phyloP scores from a whole-genome alignment of 1,140 invertebrate genomes.

The Drosophila navojoa region DNA sequence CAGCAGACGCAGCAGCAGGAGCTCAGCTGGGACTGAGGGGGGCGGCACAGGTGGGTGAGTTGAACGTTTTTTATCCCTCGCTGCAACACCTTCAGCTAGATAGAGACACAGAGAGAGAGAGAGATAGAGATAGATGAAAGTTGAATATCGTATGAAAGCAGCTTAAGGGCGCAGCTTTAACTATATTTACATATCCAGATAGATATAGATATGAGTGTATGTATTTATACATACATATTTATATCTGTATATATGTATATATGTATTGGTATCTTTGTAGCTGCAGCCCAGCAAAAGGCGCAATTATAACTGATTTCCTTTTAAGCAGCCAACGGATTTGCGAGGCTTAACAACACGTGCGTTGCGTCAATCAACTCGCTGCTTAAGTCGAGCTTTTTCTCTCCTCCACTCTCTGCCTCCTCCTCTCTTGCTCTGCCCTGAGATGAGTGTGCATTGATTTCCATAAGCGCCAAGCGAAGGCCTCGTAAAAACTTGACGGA shows the following conservation, averaged over 20 bases:
- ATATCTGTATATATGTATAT: background rate
- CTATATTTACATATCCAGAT: background rate
- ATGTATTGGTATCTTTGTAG: no score
- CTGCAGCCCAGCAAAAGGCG: background rate
- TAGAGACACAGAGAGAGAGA: no score
- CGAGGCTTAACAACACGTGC: conserved; percentile 35
- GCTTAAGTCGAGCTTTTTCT: conserved; percentile 10
- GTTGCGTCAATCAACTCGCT: conserved; percentile 37
- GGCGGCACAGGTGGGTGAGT: no score
- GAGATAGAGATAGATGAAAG: no score
- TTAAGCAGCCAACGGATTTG: conserved; percentile 36
- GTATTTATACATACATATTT: no score
- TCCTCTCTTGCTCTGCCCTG: background rate
- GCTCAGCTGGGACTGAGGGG: no score
- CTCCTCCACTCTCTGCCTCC: background rate
- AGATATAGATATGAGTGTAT: background rate
- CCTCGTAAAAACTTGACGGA: conserved; percentile 60
- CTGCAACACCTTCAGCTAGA: no score
- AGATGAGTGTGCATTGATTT: conserved; percentile 52
- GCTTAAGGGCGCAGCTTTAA: background rate
- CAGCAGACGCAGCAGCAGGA: background rate
- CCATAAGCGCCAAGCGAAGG: conserved; percentile 41
- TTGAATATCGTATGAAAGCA: no score
- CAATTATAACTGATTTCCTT: conserved; percentile 57
- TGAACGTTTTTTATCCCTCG: no score